Evolutionary conservation across 1,140 invertebrate genomes (phyloP).

Genomic region (Drosophila bifasciata): DNA sequence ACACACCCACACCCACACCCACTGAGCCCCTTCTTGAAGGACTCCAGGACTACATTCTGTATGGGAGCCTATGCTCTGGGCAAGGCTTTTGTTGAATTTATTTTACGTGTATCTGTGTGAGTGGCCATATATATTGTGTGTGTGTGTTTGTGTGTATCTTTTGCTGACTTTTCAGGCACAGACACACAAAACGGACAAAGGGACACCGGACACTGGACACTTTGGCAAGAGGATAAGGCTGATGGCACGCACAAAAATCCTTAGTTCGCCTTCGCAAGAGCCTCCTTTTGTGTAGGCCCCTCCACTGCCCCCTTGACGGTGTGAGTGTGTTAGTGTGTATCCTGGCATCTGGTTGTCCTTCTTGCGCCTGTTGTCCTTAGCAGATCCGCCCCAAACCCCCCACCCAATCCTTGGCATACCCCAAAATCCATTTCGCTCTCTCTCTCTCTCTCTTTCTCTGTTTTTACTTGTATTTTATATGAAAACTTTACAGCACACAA

Average conservation of each 20-base stretch:
- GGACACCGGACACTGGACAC: slow-evolving; percentile 48
- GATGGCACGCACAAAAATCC: slow-evolving; percentile 75
- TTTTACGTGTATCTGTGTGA: slow-evolving; percentile 33
- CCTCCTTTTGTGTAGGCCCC: slow-evolving; percentile 75
- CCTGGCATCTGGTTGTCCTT: slow-evolving; percentile 62
- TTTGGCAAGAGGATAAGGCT: slow-evolving; percentile 50
- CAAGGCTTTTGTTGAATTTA: slow-evolving; percentile 77
- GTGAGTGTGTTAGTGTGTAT: slow-evolving; percentile 19
- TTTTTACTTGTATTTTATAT: slow-evolving; percentile 83
- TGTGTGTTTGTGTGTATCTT: slow-evolving; percentile 66
- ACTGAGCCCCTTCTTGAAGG: slow-evolving; percentile 41
- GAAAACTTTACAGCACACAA: slow-evolving; percentile 78
- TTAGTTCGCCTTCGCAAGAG: slow-evolving; percentile 61
- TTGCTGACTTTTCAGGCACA: slow-evolving; percentile 74
- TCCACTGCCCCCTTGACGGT: slow-evolving; percentile 55
- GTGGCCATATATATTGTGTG: slow-evolving; percentile 1
- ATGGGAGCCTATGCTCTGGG: slow-evolving; percentile 26
- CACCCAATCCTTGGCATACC: slow-evolving; percentile 29
- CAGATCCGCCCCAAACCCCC: neutral
- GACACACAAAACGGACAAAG: slow-evolving; percentile 47
- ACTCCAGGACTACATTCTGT: too few relatives aligned
- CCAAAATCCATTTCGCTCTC: slow-evolving; percentile 68
- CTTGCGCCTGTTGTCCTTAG: slow-evolving; percentile 72
- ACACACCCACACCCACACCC: neutral
- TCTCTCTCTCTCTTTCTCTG: slow-evolving; percentile 53